Conservation (phyloP, 1,140 invertebrate species). For the Carposina sasakii region DNA sequence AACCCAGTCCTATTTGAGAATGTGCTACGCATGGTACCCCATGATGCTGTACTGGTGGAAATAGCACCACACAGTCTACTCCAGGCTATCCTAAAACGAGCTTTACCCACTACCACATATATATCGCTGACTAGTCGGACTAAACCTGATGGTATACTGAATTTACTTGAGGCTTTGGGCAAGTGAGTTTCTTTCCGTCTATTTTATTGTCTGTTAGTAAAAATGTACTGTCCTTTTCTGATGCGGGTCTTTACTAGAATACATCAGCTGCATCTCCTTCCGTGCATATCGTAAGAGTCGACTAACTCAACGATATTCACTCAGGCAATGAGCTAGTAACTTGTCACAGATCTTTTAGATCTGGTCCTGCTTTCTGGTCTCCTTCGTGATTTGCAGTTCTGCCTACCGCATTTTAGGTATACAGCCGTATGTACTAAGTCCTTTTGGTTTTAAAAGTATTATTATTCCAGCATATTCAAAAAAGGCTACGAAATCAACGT, state of each 20-base stretch:
- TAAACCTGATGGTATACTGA: slow-evolving; percentile 79
- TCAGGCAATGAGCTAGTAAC: neutral
- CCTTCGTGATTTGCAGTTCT: neutral
- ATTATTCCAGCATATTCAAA: slow-evolving; percentile 74
- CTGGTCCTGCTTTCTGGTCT: neutral
- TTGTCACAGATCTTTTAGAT: neutral
- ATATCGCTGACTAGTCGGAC: slow-evolving; percentile 85
- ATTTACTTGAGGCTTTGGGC: slow-evolving; percentile 81
- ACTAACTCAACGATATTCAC: neutral
- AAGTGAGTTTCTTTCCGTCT: slow-evolving; percentile 71
- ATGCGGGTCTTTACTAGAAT: neutral
- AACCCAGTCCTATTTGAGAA: slow-evolving; percentile 90
- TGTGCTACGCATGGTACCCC: slow-evolving; percentile 81
- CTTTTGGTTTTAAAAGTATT: neutral
- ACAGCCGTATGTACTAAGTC: neutral
- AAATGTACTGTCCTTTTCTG: too few relatives aligned
- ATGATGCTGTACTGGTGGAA: slow-evolving; percentile 83
- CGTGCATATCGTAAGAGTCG: too few relatives aligned
- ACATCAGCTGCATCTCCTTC: neutral
- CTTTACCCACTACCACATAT: slow-evolving; percentile 73
- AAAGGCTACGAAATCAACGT: slow-evolving; percentile 76
- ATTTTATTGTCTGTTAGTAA: too few relatives aligned
- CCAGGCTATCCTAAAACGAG: slow-evolving; percentile 79
- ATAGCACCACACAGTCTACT: slow-evolving; percentile 89
- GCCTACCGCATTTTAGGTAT: neutral